phyloP scores from a whole-genome alignment of 2,113 vertebrate species.

The Campylorhamphus procurvoides region DNA sequence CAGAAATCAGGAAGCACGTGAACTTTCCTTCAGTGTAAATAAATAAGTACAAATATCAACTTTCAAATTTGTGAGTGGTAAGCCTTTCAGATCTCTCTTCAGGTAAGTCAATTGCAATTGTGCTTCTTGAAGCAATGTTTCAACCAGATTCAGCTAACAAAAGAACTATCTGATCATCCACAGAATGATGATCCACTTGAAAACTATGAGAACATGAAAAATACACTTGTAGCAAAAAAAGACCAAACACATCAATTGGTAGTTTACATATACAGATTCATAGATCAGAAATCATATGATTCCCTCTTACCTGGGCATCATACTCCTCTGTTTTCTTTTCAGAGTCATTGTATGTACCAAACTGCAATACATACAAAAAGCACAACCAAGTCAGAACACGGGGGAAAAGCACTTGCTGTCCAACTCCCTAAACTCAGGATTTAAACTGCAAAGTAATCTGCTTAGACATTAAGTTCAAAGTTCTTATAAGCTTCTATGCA shows the following conservation, averaged over 20 bases:
- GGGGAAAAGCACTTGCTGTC: neutral
- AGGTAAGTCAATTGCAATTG: neutral
- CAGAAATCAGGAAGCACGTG: neutral
- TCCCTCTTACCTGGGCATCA: slow-evolving; percentile 86
- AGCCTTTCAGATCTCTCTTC: neutral
- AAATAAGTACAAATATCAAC: neutral
- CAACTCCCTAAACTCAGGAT: neutral
- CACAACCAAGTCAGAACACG: neutral
- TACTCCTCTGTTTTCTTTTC: slow-evolving; percentile 93
- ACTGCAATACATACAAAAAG: slow-evolving; percentile 74
- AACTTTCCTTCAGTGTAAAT: neutral
- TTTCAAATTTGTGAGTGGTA: neutral
- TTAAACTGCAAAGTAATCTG: neutral
- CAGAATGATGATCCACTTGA: neutral
- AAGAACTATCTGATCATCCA: neutral
- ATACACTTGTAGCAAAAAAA: neutral
- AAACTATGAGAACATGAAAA: neutral
- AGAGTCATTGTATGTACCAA: slow-evolving; percentile 88
- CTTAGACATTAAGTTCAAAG: neutral
- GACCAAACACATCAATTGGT: neutral
- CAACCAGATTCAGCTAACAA: neutral
- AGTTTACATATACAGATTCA: neutral
- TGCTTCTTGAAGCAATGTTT: neutral
- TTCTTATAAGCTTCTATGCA: neutral
- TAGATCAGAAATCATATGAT: neutral